phyloP scores from a whole-genome alignment of 2,888 invertebrate species.

The Rhamphomyia laevipes region DNA sequence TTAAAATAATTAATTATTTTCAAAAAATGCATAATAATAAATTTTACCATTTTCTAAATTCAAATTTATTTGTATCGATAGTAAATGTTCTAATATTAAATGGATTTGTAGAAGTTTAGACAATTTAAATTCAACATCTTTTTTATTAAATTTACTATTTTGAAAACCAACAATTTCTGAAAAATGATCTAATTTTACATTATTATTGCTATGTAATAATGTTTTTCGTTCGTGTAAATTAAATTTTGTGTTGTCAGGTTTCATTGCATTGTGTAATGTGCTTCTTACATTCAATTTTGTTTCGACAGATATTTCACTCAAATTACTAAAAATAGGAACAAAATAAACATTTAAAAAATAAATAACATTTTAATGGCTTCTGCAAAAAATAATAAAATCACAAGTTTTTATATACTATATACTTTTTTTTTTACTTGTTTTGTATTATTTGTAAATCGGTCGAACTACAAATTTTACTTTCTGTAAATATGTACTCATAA shows the following conservation, averaged over 20 bases:
- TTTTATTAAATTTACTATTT: constrained; percentile 30
- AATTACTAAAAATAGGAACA: background rate
- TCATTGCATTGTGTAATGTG: constrained; percentile 29
- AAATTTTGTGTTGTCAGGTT: constrained; percentile 16
- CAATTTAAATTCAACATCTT: constrained; percentile 23
- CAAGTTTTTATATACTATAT: background rate
- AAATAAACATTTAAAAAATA: background rate
- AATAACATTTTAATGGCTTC: background rate
- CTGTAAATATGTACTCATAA: constrained; percentile 33
- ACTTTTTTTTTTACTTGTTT: constrained; percentile 14
- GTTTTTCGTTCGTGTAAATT: constrained; percentile 24
- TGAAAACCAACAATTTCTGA: constrained; percentile 26
- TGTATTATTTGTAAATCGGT: constrained; percentile 18
- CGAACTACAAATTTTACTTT: constrained; percentile 32
- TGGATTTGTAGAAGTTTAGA: constrained; percentile 32
- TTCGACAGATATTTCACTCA: background rate
- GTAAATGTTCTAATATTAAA: constrained; percentile 31
- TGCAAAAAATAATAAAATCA: background rate
- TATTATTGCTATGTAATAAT: constrained; percentile 24
- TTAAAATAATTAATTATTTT: too few relatives aligned
- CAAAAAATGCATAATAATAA: background rate
- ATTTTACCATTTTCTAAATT: constrained; percentile 28
- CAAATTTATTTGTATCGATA: constrained; percentile 32
- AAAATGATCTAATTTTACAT: constrained; percentile 13
- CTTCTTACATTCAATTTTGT: constrained; percentile 28